These are phyloP conservation scores for Tetranychus urticae DNA, from an alignment of 1,140 invertebrate species.

Conservation along the genomic window DNA sequence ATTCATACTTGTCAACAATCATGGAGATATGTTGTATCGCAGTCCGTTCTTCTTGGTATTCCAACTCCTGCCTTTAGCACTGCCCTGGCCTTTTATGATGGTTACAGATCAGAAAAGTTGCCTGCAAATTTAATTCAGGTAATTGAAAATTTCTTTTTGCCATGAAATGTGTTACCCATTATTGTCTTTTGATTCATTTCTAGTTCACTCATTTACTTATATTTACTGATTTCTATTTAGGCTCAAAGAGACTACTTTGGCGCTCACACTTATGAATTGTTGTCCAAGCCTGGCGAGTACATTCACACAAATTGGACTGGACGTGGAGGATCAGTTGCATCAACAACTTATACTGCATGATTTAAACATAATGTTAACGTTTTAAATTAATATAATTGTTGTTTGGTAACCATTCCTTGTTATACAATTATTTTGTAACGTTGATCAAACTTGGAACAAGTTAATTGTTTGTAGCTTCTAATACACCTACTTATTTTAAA, in stretches of 20 bases:
- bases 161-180: neutral
- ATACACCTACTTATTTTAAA: too few species aligned
- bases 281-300: conserved; percentile 61
- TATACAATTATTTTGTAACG: too few species aligned
- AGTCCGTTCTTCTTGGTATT: conserved; percentile 44
- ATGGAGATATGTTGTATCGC: conserved; percentile 29
- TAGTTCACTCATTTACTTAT: neutral
- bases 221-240: conserved; percentile 26
- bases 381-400: too few species aligned
- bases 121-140: conserved; percentile 81
- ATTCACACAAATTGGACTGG: conserved; percentile 99
- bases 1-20: conserved; percentile 46
- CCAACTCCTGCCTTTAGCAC: conserved; percentile 76
- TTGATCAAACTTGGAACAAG: too few species aligned
- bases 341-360: conserved; percentile 76
- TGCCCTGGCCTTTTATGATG: conserved; percentile 90
- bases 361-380: neutral
- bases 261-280: conserved; percentile 88
- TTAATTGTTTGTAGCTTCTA: too few species aligned
- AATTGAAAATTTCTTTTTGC: conserved; percentile 3
- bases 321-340: conserved; percentile 82
- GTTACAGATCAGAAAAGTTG: conserved; percentile 50
- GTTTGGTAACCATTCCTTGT: too few species aligned
- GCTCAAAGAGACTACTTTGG: conserved; percentile 97
- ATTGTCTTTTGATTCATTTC: neutral